phyloP scores from a whole-genome alignment of 2,113 vertebrate genomes.

The Clarias batrachus region DNA sequence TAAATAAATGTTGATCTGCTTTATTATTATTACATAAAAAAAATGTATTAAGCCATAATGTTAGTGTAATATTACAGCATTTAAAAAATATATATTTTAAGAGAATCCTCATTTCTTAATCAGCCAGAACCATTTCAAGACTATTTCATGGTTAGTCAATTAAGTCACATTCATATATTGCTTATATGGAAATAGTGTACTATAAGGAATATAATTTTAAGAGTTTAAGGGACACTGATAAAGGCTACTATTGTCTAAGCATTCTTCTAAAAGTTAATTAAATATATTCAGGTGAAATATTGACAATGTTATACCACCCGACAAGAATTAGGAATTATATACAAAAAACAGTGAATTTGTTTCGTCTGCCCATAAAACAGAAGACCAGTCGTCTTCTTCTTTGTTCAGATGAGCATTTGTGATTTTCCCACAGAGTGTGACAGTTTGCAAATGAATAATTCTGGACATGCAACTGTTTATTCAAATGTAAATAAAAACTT shows the following conservation, averaged over 20 bases:
- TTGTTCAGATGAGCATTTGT: too few relatives aligned
- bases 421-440: too few relatives aligned
- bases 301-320: neutral
- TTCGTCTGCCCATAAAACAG: too few relatives aligned
- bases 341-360: too few relatives aligned
- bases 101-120: neutral
- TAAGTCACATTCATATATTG: too few relatives aligned
- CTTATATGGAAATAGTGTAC: neutral
- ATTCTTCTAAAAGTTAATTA: neutral
- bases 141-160: neutral
- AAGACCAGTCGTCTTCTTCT: too few relatives aligned
- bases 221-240: neutral
- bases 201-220: neutral
- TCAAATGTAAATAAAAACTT: too few relatives aligned
- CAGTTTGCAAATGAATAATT: too few relatives aligned
- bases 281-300: neutral
- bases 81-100: neutral
- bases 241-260: neutral
- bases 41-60: neutral
- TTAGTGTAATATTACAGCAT: neutral
- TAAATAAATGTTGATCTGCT: neutral
- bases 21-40: neutral
- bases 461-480: too few relatives aligned
- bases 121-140: neutral
- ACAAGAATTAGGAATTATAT: neutral